Percentiles rank a stretch among this genome's conserved stretches.
Conservation (phyloP, 1,140 invertebrate species). For the Myzus persicae region DNA sequence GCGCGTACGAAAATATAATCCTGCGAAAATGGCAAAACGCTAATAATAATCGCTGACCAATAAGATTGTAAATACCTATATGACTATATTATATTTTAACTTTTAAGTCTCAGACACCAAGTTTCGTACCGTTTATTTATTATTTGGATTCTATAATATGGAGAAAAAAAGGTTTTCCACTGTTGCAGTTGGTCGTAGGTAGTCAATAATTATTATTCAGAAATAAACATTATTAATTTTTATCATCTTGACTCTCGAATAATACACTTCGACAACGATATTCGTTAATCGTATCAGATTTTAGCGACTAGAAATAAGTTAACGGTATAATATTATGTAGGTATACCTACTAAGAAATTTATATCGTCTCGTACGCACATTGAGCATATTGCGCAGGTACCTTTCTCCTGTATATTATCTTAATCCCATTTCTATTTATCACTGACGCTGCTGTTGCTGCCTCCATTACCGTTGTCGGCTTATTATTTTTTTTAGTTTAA, state of each 20-base stretch:
- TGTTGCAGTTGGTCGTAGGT: too few relatives aligned
- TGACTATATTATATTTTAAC: too few relatives aligned
- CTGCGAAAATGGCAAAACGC: neutral
- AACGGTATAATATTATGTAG: constrained; percentile 20
- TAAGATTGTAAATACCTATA: neutral
- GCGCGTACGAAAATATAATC: neutral
- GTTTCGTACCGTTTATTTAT: neutral
- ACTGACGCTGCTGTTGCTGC: neutral
- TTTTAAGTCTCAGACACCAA: neutral
- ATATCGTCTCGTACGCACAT: neutral
- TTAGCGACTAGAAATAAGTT: constrained; percentile 35
- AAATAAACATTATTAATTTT: neutral
- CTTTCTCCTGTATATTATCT: constrained; percentile 15
- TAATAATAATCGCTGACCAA: neutral
- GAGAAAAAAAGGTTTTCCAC: neutral
- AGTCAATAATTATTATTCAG: neutral
- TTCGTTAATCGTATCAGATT: constrained; percentile 38
- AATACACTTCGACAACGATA: neutral
- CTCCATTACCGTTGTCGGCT: neutral
- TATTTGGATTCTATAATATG: neutral
- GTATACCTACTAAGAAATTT: constrained; percentile 1
- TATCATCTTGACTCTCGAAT: neutral
- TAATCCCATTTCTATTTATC: neutral
- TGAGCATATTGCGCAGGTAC: neutral
- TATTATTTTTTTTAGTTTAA: neutral